phyloP scores from a whole-genome alignment of 2,113 vertebrate species.

The Eclectus roratus region DNA sequence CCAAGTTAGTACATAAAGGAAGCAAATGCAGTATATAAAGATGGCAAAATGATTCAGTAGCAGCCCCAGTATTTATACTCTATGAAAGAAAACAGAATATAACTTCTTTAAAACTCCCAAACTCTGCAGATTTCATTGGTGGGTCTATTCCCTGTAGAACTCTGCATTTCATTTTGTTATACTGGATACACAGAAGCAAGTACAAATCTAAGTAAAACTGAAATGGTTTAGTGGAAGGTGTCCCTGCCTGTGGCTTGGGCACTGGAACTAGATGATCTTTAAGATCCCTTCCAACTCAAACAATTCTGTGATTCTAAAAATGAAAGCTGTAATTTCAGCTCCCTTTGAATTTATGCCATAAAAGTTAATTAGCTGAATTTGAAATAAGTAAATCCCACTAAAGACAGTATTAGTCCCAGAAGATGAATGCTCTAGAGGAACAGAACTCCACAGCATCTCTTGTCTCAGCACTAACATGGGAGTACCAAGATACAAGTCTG shows the following conservation, averaged over 20 bases:
- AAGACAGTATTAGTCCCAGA: background rate
- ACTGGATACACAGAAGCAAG: background rate
- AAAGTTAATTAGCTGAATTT: conserved; percentile 41
- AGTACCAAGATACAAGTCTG: background rate
- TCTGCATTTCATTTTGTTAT: background rate
- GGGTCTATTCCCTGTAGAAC: background rate
- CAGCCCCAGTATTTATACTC: background rate
- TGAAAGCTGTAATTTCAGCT: background rate
- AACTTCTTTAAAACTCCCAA: background rate
- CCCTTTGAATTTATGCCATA: background rate
- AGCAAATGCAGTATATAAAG: background rate
- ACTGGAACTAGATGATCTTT: background rate
- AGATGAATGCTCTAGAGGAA: background rate
- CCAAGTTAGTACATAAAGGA: background rate
- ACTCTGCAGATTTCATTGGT: background rate
- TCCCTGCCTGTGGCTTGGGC: background rate
- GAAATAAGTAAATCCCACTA: conserved; percentile 10
- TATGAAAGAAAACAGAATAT: background rate
- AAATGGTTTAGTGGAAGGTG: background rate
- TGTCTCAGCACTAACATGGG: background rate
- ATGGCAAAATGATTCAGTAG: background rate
- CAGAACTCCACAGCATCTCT: background rate
- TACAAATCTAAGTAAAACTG: background rate
- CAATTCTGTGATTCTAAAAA: background rate
- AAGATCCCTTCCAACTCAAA: background rate